phyloP scores from a whole-genome alignment of 2,113 vertebrate species.

The Ahaetulla prasina region DNA sequence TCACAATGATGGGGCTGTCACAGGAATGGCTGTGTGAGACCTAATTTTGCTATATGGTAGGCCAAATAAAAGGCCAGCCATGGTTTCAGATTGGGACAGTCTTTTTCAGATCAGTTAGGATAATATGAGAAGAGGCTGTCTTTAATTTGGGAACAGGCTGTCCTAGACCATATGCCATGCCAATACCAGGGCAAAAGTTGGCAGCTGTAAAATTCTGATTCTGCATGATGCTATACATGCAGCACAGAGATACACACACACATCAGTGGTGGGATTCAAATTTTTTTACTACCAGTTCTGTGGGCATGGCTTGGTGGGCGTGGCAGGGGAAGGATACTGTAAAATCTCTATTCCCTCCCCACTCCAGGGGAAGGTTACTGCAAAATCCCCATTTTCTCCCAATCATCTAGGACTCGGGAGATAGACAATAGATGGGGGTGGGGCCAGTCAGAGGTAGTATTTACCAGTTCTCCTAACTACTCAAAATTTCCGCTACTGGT shows the following conservation, averaged over 20 bases:
- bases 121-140: neutral
- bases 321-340: no score
- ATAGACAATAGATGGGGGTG: no score
- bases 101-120: neutral
- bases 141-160: neutral
- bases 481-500: no score
- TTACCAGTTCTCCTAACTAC: no score
- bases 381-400: no score
- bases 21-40: neutral
- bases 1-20: neutral
- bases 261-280: no score
- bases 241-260: neutral
- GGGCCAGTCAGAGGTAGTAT: no score
- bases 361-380: no score
- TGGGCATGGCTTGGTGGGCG: no score
- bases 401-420: no score
- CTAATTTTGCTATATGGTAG: neutral
- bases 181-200: neutral
- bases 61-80: neutral
- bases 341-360: no score
- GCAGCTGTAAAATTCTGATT: neutral
- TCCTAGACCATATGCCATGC: neutral
- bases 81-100: neutral
- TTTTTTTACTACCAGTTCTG: no score
- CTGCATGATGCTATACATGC: neutral